Percentiles rank a stretch among this genome's conserved stretches.
Evolutionary conservation across 1,140 invertebrate species (phyloP).

Genomic region (Drosophila jambulina): DNA sequence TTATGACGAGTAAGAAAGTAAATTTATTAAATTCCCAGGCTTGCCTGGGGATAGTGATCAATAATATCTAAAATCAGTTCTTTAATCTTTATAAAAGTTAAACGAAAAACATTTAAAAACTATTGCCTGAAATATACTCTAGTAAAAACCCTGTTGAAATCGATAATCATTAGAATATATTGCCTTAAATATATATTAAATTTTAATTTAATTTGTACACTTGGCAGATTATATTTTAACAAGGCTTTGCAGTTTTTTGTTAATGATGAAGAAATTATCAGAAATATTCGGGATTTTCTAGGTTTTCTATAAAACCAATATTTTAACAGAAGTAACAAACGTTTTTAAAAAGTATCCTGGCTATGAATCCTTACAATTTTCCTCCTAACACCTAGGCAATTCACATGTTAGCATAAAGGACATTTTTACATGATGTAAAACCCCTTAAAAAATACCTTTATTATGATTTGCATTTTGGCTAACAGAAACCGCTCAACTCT

Average conservation of each 20-base stretch:
- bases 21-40: background rate
- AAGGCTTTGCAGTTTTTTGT: too few relatives aligned
- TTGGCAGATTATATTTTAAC: too few relatives aligned
- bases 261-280: too few relatives aligned
- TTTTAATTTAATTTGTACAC: background rate
- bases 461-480: background rate
- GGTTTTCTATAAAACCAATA: background rate
- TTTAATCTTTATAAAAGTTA: too few relatives aligned
- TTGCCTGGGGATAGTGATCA: too few relatives aligned
- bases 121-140: too few relatives aligned
- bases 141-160: too few relatives aligned
- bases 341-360: background rate
- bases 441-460: too few relatives aligned
- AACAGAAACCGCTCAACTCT: background rate
- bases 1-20: background rate
- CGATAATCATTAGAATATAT: too few relatives aligned
- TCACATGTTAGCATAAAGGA: background rate
- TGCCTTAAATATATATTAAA: too few relatives aligned
- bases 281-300: background rate
- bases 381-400: rapidly evolving
- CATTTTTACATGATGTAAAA: background rate
- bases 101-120: too few relatives aligned
- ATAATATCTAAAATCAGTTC: too few relatives aligned
- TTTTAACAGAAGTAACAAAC: background rate
- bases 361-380: background rate